Evolutionary conservation across 2,888 invertebrate genomes (phyloP).

Genomic region (Lasioglossum leucozonium): DNA sequence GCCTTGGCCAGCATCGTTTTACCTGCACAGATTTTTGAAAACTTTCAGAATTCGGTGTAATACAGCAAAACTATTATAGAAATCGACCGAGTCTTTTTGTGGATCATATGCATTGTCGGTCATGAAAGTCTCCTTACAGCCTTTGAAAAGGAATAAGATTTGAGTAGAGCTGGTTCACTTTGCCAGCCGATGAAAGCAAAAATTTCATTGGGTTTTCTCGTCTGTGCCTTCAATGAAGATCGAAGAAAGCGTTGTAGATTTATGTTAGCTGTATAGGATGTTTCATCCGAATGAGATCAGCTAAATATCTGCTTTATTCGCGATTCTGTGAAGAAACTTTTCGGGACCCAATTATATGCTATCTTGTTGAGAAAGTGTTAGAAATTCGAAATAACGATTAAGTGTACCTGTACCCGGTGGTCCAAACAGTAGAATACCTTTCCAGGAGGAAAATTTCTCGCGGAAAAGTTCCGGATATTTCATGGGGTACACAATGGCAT

Average conservation of each 20-base stretch:
- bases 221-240: neutral
- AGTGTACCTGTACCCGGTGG: slow-evolving; percentile 90
- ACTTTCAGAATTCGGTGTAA: neutral
- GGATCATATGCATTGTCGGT: no score
- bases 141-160: neutral
- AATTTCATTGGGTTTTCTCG: neutral
- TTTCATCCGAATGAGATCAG: no score
- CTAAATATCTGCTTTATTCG: no score
- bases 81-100: neutral
- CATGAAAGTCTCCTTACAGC: neutral
- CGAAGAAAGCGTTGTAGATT: no score
- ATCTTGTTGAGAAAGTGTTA: neutral
- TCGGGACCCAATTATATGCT: no score
- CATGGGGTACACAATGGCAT: slow-evolving; percentile 93
- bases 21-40: slow-evolving; percentile 80
- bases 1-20: slow-evolving; percentile 96
- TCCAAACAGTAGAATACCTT: slow-evolving; percentile 88
- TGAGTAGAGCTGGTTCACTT: no score
- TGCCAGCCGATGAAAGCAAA: no score
- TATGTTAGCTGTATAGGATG: no score
- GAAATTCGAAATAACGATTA: neutral
- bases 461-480: slow-evolving; percentile 90
- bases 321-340: no score
- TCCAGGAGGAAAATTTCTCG: slow-evolving; percentile 92
- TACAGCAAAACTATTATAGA: neutral